phyloP scores from a whole-genome alignment of 2,113 vertebrate species.

The Paradoxurus hermaphroditus region DNA sequence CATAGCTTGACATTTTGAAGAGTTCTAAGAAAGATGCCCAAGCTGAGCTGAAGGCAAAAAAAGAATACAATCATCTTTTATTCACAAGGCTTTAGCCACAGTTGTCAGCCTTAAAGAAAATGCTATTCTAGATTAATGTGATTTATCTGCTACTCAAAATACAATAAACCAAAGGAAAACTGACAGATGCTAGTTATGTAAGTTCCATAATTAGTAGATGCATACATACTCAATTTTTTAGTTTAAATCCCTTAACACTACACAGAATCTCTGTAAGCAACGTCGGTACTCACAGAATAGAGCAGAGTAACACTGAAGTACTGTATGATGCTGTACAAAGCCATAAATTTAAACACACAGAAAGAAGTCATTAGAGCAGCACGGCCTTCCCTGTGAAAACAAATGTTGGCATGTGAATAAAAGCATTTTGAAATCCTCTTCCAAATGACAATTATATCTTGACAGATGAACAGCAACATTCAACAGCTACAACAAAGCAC shows the following conservation, averaged over 20 bases:
- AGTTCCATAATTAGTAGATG: not conserved
- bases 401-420: conserved; percentile 50
- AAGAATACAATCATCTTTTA: not conserved
- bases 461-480: not conserved
- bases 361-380: conserved; percentile 98
- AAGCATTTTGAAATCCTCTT: not conserved
- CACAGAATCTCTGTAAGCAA: not conserved
- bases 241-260: not conserved
- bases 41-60: not conserved
- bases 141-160: conserved; percentile 28
- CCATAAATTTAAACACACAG: conserved; percentile 99
- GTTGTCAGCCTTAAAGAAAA: not conserved
- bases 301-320: conserved; percentile 97
- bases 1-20: not conserved
- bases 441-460: not conserved
- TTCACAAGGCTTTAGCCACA: not conserved
- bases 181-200: not conserved
- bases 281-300: conserved; percentile 91
- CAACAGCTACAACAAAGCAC: not conserved
- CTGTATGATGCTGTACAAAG: conserved; percentile 98
- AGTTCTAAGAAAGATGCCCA: not conserved
- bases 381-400: conserved; percentile 93
- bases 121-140: not conserved
- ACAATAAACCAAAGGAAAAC: not conserved
- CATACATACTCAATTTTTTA: not conserved